These are phyloP conservation scores for Elegia similella DNA, from an alignment of 2,888 invertebrate species.

Conservation along the genomic window DNA sequence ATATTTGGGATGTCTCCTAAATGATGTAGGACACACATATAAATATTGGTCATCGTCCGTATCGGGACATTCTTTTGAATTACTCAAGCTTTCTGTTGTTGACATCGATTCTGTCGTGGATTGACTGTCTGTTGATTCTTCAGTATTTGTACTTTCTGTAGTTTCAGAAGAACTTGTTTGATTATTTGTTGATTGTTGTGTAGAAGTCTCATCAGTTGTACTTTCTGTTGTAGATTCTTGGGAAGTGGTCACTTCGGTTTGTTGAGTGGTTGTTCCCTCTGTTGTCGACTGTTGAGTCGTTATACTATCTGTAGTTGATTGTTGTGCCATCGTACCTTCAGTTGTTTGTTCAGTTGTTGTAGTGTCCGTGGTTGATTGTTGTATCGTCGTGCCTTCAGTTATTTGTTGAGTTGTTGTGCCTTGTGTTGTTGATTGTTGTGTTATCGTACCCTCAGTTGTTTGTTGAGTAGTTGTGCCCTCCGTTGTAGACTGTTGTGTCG, in stretches of 20 bases:
- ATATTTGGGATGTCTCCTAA: slow-evolving; percentile 90
- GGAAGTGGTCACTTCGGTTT: slow-evolving; percentile 30
- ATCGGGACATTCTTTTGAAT: slow-evolving; percentile 73
- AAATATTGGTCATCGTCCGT: slow-evolving; percentile 86
- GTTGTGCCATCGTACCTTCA: neutral
- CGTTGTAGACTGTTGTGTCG: slow-evolving; percentile 22
- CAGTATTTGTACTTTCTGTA: slow-evolving; percentile 25
- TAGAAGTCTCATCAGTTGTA: slow-evolving; percentile 25
- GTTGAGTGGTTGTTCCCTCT: slow-evolving; percentile 28
- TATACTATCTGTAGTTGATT: slow-evolving; percentile 23
- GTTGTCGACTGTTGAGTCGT: slow-evolving; percentile 30
- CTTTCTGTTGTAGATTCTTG: slow-evolving; percentile 29
- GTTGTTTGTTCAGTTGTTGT: slow-evolving; percentile 26
- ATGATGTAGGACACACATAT: slow-evolving; percentile 91
- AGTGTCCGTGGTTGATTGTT: slow-evolving; percentile 29
- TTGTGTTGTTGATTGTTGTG: slow-evolving; percentile 31
- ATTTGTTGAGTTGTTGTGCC: slow-evolving; percentile 31
- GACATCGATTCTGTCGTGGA: slow-evolving; percentile 17
- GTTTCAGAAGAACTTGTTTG: slow-evolving; percentile 24
- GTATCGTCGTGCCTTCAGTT: slow-evolving; percentile 30
- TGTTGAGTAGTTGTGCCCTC: slow-evolving; percentile 35
- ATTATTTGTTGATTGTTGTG: slow-evolving; percentile 33
- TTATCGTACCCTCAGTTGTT: slow-evolving; percentile 25
- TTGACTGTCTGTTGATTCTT: slow-evolving; percentile 30
- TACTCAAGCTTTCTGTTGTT: slow-evolving; percentile 34